These are phyloP conservation scores for Patella pellucida DNA, from an alignment of 2,888 invertebrate genomes.

Conservation along the genomic window DNA sequence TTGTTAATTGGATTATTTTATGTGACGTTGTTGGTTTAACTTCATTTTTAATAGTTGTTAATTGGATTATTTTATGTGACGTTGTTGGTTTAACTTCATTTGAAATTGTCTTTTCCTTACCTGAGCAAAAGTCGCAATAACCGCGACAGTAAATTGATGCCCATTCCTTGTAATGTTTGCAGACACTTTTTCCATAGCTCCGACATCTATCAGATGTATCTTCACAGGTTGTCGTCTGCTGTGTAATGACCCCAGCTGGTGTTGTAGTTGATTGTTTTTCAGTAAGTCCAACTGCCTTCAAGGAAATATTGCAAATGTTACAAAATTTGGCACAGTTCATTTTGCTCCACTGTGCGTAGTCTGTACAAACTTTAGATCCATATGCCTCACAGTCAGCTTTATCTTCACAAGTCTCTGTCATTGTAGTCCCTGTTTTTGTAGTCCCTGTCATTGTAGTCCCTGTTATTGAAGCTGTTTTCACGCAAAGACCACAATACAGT, in stretches of 20 bases:
- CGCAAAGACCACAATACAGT: conserved; percentile 26
- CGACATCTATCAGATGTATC: conserved; percentile 36
- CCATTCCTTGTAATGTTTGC: conserved; percentile 44
- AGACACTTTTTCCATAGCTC: conserved; percentile 37
- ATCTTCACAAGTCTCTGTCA: conserved; percentile 17
- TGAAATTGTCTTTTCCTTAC: conserved; percentile 19
- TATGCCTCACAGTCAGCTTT: conserved; percentile 41
- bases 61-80: no score
- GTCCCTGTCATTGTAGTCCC: neutral
- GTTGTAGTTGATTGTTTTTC: neutral
- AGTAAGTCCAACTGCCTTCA: neutral
- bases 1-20: no score
- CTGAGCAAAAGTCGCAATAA: conserved; percentile 45
- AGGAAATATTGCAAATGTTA: conserved; percentile 39
- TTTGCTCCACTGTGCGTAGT: conserved; percentile 45
- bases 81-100: no score
- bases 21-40: no score
- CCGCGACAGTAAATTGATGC: conserved; percentile 38
- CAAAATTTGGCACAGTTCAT: conserved; percentile 46
- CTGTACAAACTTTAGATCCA: conserved; percentile 42
- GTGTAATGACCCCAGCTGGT: conserved; percentile 16
- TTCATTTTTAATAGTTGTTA: no score
- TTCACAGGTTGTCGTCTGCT: conserved; percentile 9
- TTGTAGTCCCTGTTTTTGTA: neutral
- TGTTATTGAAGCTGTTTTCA: neutral